Evolutionary conservation across 2,888 invertebrate genomes (phyloP).

Genomic region (Marasmarcha lunaedactyla): DNA sequence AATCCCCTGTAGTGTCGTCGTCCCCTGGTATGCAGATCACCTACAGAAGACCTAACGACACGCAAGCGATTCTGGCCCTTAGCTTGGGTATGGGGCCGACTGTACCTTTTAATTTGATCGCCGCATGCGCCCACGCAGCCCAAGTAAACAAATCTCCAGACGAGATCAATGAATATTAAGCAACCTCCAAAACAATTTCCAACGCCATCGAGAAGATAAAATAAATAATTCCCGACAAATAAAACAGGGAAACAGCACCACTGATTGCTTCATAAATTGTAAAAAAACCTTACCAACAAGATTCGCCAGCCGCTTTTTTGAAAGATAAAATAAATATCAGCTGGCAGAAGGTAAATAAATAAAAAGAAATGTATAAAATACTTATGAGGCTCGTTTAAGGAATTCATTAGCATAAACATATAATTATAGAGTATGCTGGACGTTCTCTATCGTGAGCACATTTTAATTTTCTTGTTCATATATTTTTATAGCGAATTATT

Average conservation of each 20-base stretch:
- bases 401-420: slow-evolving; percentile 1
- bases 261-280: slow-evolving; percentile 65
- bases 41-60: no score
- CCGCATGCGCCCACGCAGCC: slow-evolving; percentile 23
- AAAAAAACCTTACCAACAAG: slow-evolving; percentile 40
- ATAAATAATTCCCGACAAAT: slow-evolving; percentile 53
- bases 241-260: slow-evolving; percentile 47
- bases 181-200: slow-evolving; percentile 54
- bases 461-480: no score
- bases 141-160: slow-evolving; percentile 58
- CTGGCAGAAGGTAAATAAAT: slow-evolving; percentile 2
- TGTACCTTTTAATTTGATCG: slow-evolving; percentile 40
- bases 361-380: not conserved
- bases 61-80: no score
- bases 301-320: slow-evolving; percentile 30
- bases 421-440: not conserved
- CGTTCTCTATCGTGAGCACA: no score
- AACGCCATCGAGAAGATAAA: slow-evolving; percentile 43
- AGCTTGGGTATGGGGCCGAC: no score
- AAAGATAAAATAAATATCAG: slow-evolving; percentile 8
- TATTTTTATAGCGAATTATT: no score
- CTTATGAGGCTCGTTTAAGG: not conserved
- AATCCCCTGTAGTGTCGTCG: no score
- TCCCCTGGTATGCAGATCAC: no score
- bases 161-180: slow-evolving; percentile 63